Evolutionary conservation across 2,797 vertebrate genomes (phyloP).

Genomic region (Sebastes nivosus): DNA sequence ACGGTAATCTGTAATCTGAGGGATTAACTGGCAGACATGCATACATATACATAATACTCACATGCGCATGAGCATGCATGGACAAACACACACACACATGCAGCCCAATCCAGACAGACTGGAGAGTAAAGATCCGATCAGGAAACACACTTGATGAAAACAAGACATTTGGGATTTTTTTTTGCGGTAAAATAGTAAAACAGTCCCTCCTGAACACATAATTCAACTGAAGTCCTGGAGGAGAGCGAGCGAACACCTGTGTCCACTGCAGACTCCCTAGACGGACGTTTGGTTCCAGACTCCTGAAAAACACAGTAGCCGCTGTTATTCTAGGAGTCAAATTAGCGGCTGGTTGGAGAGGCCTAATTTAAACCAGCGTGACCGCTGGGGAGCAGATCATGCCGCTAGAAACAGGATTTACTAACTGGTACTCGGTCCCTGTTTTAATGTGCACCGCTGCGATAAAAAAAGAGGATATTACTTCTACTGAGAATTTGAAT

Average conservation of each 20-base stretch:
- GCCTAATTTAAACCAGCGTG: constrained; percentile 65
- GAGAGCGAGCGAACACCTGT: constrained; percentile 65
- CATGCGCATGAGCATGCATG: constrained; percentile 1
- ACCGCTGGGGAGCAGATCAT: constrained; percentile 19
- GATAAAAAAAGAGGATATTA: constrained; percentile 25
- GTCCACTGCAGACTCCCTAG: constrained; percentile 67
- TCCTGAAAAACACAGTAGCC: constrained; percentile 78
- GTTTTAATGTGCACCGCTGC: constrained; percentile 6
- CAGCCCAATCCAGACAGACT: constrained; percentile 28
- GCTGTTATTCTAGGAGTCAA: constrained; percentile 77
- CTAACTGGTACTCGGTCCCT: constrained; percentile 30
- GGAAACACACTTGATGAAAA: constrained; percentile 60
- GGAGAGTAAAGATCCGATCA: constrained; percentile 29
- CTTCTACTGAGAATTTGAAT: constrained; percentile 29
- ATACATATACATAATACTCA: background rate
- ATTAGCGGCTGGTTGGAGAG: constrained; percentile 55
- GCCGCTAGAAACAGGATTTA: constrained; percentile 43
- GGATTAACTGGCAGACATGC: constrained; percentile 3
- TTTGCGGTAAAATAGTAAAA: constrained; percentile 44
- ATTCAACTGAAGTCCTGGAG: constrained; percentile 37
- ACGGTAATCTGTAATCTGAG: constrained; percentile 1
- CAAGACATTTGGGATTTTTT: constrained; percentile 59
- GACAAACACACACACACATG: background rate
- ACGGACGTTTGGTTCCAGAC: constrained; percentile 68
- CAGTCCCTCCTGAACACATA: constrained; percentile 38